These are phyloP conservation scores for Oreochromis aureus DNA, from an alignment of 2,113 vertebrate genomes.

Conservation along the genomic window DNA sequence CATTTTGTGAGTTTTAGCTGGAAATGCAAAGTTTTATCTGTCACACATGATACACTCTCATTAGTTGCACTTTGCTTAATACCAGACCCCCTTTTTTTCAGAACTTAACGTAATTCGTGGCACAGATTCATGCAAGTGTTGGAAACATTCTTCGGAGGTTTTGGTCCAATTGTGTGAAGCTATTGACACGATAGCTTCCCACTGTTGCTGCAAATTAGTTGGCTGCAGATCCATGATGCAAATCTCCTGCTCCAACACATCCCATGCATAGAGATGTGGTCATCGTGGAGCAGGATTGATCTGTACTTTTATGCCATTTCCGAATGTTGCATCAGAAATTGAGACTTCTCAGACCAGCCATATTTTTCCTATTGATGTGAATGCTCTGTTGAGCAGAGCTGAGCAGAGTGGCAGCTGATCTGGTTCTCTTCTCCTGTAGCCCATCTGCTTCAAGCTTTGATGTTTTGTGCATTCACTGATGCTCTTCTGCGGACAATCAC, in stretches of 20 bases:
- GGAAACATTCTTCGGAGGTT: rapidly evolving
- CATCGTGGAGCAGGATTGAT: rapidly evolving
- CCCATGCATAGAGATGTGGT: neutral
- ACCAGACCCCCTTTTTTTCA: neutral
- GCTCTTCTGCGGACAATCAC: neutral
- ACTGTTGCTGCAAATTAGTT: neutral
- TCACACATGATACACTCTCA: neutral
- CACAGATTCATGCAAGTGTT: neutral
- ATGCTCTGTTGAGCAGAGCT: neutral
- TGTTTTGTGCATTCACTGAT: neutral
- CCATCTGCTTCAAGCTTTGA: neutral
- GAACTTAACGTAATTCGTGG: neutral
- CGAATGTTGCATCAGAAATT: neutral
- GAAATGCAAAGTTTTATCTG: neutral
- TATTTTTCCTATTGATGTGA: neutral
- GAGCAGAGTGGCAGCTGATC: neutral
- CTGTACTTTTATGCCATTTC: neutral
- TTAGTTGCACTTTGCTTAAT: neutral
- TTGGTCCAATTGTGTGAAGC: neutral
- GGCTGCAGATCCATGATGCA: neutral
- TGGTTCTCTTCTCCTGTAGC: neutral
- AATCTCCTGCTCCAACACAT: neutral
- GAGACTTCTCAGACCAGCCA: neutral
- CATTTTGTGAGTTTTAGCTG: neutral
- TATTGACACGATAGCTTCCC: rapidly evolving